Evolutionary conservation across 92 coral and sea anemone genomes (phyloP), one percentile per base, ranked within the genome.

Genomic region (Nematostella vectensis): DNA sequence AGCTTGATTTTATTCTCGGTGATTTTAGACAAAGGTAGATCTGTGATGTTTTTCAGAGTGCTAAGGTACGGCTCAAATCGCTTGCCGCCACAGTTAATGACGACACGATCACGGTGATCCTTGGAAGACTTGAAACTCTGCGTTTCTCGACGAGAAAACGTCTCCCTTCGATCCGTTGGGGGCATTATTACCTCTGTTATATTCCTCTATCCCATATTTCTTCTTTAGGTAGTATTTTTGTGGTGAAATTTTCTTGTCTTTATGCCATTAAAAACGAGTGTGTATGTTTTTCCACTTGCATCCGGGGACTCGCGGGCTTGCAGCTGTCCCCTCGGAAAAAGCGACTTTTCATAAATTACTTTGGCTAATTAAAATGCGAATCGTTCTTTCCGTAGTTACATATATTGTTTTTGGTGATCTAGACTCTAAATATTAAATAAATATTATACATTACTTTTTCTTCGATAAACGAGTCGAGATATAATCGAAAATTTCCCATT

Each of bases 1-100:
- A 88, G 85, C 31, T 93, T 93, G 0, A 71, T 29, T 10, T 77
- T 86, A 53, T 85, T 87, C 17, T 93, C 99, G 10, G 77, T 64
- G 37, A 93, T 87, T 58, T 72, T 77, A 3, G 80, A 74, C n/a
- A 93, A 79, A 1, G 96, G 99, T 20, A 88, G 75, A 55, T 93
- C 95, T 12, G 99, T 88, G 3, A 87, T 77, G 58, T 93, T 80
- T 52, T 60, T 77, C 6, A 93, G 69, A 10, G 99, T 93, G 30
- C 94, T 93, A 2, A 87, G 58, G 62, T 93, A 93, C 0, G 99
- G 95, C 43, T 93, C 93, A 47, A 87, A 88, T 0, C 70, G 62
- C 49, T 82, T 88, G 0, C 99, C 99, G 2, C 99, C 99, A 36
- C 91, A 89, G 62, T 93, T 93, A 6, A 85, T 72, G 19, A 81